Evolutionary conservation across 2,113 vertebrate species (phyloP).

Genomic region (Salvator merianae): DNA sequence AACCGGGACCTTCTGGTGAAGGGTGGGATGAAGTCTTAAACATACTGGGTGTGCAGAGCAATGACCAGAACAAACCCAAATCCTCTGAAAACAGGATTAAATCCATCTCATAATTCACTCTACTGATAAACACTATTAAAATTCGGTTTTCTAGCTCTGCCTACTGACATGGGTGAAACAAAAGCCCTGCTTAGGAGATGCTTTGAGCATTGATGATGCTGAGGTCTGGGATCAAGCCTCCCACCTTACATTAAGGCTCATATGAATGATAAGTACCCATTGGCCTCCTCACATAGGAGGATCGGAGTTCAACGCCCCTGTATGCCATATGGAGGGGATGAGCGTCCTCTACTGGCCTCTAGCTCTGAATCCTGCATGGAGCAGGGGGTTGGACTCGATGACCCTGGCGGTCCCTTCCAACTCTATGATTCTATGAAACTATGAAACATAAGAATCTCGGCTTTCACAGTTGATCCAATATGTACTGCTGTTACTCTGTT

Average conservation of each 20-base stretch:
- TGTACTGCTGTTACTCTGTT: too few species aligned
- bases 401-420: too few species aligned
- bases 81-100: conserved; percentile 55
- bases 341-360: too few species aligned
- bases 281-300: neutral
- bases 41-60: conserved; percentile 41
- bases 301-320: too few species aligned
- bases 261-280: neutral
- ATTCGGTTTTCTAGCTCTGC: conserved; percentile 15
- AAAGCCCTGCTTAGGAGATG: neutral
- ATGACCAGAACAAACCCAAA: conserved; percentile 54
- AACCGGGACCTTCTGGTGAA: conserved; percentile 21
- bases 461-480: too few species aligned
- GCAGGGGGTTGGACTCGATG: too few species aligned
- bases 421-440: too few species aligned
- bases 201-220: too few species aligned
- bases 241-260: neutral
- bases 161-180: neutral
- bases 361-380: too few species aligned
- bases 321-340: too few species aligned
- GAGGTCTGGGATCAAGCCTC: neutral
- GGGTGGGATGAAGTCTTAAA: neutral
- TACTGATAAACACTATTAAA: neutral
- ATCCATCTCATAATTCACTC: conserved; percentile 52
- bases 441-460: too few species aligned